Percentiles rank a stretch among this genome's conserved stretches.
phyloP scores from a whole-genome alignment of 1,140 invertebrate species.

The Drosophila parvula region DNA sequence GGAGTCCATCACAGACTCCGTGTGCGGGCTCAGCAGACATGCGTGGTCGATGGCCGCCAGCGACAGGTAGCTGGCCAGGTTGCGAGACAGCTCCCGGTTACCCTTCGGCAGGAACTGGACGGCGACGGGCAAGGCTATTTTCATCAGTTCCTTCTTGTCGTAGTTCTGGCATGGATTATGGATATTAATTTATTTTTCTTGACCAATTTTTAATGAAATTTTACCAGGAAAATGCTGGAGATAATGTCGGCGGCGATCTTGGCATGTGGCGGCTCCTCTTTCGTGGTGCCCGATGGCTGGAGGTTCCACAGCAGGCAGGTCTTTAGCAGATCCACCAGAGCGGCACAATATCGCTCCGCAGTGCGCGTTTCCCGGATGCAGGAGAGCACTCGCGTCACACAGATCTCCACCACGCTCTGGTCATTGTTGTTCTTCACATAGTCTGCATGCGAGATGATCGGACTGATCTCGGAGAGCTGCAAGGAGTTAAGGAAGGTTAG shows the following conservation, averaged over 20 bases:
- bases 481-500: neutral
- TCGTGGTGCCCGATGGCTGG: conserved; percentile 88
- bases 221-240: conserved; percentile 96
- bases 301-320: conserved; percentile 95
- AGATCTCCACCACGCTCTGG: conserved; percentile 97
- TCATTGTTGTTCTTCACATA: conserved; percentile 95
- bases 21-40: conserved; percentile 92
- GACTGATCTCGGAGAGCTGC: conserved; percentile 89
- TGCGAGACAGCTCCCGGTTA: conserved; percentile 93
- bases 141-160: conserved; percentile 94
- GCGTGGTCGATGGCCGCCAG: conserved; percentile 96
- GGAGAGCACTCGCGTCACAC: conserved; percentile 93
- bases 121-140: conserved; percentile 93
- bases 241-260: conserved; percentile 97
- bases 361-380: conserved; percentile 95
- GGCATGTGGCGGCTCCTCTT: conserved; percentile 96
- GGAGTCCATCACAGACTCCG: conserved; percentile 94
- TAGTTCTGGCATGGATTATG: conserved; percentile 87
- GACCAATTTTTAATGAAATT: conserved; percentile 14
- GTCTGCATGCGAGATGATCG: conserved; percentile 91
- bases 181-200: too few species aligned
- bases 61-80: conserved; percentile 95
- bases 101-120: conserved; percentile 96
- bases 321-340: conserved; percentile 92
- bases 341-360: conserved; percentile 92